Percentiles rank a stretch among this genome's conserved stretches.
phyloP scores from a whole-genome alignment of 2,888 invertebrate species.

The Patella depressa region DNA sequence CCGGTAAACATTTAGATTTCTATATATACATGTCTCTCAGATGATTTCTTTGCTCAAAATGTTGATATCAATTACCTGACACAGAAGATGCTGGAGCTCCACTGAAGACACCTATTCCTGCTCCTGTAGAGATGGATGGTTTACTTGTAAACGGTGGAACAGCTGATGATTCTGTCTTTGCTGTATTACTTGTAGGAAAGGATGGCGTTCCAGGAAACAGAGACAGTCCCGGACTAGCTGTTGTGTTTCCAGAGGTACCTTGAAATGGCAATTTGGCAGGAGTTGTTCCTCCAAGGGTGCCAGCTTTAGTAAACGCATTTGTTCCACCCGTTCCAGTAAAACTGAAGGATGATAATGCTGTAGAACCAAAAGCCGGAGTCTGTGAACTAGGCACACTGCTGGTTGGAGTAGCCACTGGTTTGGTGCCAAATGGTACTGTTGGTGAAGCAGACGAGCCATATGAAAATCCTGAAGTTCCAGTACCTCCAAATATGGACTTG shows the following conservation, averaged over 20 bases:
- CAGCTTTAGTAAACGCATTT: neutral
- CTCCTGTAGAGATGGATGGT: neutral
- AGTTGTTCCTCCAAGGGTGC: neutral
- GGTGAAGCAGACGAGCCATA: slow-evolving; percentile 15
- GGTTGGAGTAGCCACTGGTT: neutral
- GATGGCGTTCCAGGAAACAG: slow-evolving; percentile 5
- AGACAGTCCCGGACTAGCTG: slow-evolving; percentile 8
- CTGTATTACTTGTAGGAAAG: slow-evolving; percentile 5
- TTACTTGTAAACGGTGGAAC: neutral
- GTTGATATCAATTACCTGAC: neutral
- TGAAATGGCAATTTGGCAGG: neutral
- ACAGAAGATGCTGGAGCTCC: neutral
- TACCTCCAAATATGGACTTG: slow-evolving; percentile 1
- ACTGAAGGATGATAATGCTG: neutral
- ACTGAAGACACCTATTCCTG: neutral
- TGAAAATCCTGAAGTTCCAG: slow-evolving; percentile 19
- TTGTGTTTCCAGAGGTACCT: neutral
- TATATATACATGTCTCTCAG: too few species aligned
- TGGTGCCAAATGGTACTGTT: neutral
- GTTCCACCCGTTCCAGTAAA: neutral
- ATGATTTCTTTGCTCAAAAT: too few species aligned
- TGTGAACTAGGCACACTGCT: neutral
- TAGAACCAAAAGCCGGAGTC: neutral
- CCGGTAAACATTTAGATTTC: too few species aligned
- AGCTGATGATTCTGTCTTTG: neutral